phyloP scores from a whole-genome alignment of 1,140 invertebrate genomes.

The Lamellibrachia luymesi region DNA sequence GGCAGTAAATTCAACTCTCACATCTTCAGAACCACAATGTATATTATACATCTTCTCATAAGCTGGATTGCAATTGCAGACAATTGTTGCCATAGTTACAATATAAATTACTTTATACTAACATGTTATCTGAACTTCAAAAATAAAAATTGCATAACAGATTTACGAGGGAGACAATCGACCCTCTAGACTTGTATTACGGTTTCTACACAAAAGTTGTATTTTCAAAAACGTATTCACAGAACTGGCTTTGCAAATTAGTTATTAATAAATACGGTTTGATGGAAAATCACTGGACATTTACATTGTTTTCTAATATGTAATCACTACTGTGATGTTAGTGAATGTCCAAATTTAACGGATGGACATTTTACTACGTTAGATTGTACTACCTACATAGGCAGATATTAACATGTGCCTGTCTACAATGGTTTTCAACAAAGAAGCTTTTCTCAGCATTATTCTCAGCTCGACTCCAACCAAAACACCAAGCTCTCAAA shows the following conservation, averaged over 20 bases:
- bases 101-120: not conserved
- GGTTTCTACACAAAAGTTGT: not conserved
- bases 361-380: not conserved
- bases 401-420: not conserved
- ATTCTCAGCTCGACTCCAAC: not conserved
- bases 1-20: not conserved
- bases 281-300: not conserved
- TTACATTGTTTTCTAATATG: not conserved
- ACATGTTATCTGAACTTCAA: not conserved
- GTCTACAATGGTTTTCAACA: not conserved
- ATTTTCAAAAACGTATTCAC: not conserved
- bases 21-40: not conserved
- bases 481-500: not conserved
- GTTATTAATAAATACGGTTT: not conserved
- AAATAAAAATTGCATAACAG: not conserved
- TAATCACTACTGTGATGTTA: not conserved
- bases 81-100: not conserved
- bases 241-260: not conserved
- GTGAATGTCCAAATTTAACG: not conserved
- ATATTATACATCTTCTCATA: not conserved
- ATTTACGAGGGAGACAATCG: not conserved
- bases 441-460: not conserved
- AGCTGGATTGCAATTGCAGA: not conserved
- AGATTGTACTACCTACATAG: not conserved
- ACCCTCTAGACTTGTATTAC: not conserved